Base-by-base conservation (phyloP, 2,888 invertebrate species). In the Formica aserva region DNA sequence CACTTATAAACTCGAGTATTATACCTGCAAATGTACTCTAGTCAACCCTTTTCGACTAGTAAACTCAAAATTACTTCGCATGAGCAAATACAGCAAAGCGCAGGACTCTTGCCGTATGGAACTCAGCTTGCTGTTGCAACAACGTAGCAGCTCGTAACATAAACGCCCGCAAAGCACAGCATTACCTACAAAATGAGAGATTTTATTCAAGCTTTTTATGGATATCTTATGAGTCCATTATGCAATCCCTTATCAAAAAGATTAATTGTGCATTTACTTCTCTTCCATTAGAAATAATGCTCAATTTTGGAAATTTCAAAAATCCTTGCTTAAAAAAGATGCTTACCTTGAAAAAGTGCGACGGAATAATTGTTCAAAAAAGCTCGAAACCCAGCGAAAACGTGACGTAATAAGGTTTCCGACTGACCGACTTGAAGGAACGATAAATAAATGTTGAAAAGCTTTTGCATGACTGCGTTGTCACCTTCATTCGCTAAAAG, bases 11-110 rank as follows among this genome's bases (percentile, higher is more conserved):
- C 5, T 48, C 22, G 15, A 65, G 8, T n/a, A 66, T 9, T 18
- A 9, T 92, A 97, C 97, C 96, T 98, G 98, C 69, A 98, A 95
- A 93, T 98, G 98, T 0, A 99, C 98, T 87, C 99, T 95, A 0
- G 98, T 98, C 86, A 99, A 96, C 83, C 97, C 97, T 89, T 97
- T 97, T 57, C 97, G 96, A 76, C 97, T 96, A 67, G 97, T 97
- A 93, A 98, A 98, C 93, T 99, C 98, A 95, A 98, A 99, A 95
- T 99, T 99, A 93, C 98, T 98, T 88, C 98, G 96, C 98, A 99
- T 98, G 48, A 99, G 96, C 74, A 98, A 95, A 95, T 99, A 99
- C 2, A 99, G 95, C 38, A 98, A 97, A 66, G 98, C 98, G 92
- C 98, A 98, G 0, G 99, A 98, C 94, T 99, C 99, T 92, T 98